These are phyloP conservation scores for Trichonephila inaurata DNA, from an alignment of 1,140 invertebrate genomes.

Conservation along the genomic window DNA sequence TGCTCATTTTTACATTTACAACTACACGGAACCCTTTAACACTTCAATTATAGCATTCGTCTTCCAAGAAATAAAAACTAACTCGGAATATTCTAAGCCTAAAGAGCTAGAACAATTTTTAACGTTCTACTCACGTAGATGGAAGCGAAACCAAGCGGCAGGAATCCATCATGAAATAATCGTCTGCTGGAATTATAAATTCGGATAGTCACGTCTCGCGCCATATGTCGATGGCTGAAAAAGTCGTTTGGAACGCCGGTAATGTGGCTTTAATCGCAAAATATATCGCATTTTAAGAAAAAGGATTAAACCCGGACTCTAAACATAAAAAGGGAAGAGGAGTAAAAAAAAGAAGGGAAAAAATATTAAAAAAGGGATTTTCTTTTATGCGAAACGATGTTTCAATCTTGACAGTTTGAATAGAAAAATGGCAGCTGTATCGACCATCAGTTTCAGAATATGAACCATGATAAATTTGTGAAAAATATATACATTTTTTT, in stretches of 20 bases:
- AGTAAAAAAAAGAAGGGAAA: not conserved
- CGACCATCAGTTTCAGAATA: conserved; percentile 40
- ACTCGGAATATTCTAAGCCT: not conserved
- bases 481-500: not conserved
- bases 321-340: not conserved
- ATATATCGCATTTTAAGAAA: conserved; percentile 41
- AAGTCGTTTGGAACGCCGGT: conserved; percentile 40
- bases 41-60: conserved; percentile 41
- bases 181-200: conserved; percentile 56
- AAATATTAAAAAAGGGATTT: not conserved
- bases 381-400: conserved; percentile 58
- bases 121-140: not conserved
- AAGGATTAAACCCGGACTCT: conserved; percentile 33
- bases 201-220: conserved; percentile 13
- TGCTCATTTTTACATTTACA: conserved; percentile 28
- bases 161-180: conserved; percentile 48
- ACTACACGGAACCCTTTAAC: conserved; percentile 14
- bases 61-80: not conserved
- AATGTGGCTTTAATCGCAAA: conserved; percentile 56
- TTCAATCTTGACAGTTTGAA: conserved; percentile 52
- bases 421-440: conserved; percentile 52
- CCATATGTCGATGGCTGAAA: conserved; percentile 61
- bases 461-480: conserved; percentile 29
- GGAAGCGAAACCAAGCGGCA: not conserved
- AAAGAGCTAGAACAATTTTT: not conserved